A percentile compares a stretch with the other conserved stretches of the same genome.
These are phyloP conservation scores for Ptilonorhynchus violaceus DNA, from an alignment of 2,113 vertebrate species.

Conservation along the genomic window DNA sequence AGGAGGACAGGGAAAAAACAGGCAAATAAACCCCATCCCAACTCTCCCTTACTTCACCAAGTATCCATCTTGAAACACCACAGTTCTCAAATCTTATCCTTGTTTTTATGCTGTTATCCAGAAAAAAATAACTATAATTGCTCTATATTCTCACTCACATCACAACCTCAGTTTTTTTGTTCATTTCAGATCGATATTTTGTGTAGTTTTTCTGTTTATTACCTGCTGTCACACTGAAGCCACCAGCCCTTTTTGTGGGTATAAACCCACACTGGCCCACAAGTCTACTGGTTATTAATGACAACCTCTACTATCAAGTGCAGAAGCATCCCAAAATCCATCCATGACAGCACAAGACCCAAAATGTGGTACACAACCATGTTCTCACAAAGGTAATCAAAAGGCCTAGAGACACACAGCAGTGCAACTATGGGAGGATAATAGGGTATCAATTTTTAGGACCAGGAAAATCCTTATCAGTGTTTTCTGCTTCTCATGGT, in stretches of 20 bases:
- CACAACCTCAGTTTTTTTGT: neutral
- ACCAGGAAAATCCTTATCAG: neutral
- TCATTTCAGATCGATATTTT: neutral
- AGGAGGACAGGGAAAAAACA: neutral
- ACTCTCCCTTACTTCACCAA: neutral
- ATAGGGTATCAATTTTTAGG: neutral
- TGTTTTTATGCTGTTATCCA: neutral
- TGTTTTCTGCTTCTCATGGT: neutral
- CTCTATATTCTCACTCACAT: neutral
- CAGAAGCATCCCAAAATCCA: neutral
- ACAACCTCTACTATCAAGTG: neutral
- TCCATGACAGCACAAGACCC: neutral
- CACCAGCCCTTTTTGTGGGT: neutral
- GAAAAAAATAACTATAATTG: neutral
- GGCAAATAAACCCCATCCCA: neutral
- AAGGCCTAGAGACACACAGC: neutral
- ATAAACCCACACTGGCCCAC: neutral
- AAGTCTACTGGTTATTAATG: neutral
- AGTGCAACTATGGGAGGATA: accelerated
- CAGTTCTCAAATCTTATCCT: neutral
- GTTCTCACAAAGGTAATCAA: neutral
- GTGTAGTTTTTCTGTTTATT: neutral
- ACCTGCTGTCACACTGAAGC: neutral
- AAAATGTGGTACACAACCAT: neutral
- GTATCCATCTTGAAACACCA: neutral